phyloP scores from a whole-genome alignment of 2,113 vertebrate genomes.

The Pseudonaja textilis region DNA sequence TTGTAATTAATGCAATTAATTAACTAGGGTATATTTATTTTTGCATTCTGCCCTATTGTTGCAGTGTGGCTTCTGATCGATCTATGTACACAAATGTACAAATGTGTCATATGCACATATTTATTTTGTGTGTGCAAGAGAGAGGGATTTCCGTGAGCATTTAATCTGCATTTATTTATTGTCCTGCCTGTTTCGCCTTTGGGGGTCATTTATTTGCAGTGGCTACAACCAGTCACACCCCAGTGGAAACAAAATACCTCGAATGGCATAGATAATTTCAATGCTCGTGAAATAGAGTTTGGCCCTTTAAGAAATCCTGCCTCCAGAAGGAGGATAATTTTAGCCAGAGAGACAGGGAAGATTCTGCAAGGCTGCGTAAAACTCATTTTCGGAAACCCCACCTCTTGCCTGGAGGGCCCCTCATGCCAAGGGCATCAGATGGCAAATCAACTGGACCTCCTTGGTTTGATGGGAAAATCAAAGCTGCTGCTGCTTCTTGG shows the following conservation, averaged over 20 bases:
- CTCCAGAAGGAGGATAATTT: neutral
- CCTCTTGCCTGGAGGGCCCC: neutral
- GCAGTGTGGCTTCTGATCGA: neutral
- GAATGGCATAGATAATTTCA: neutral
- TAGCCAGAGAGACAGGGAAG: neutral
- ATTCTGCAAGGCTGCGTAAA: neutral
- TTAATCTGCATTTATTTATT: neutral
- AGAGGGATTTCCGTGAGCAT: neutral
- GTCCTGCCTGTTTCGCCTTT: neutral
- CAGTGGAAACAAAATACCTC: neutral
- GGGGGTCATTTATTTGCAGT: neutral
- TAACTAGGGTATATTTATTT: neutral
- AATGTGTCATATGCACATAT: neutral
- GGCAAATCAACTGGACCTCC: neutral
- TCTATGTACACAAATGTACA: neutral
- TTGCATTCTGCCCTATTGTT: neutral
- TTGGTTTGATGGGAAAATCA: constrained; percentile 49
- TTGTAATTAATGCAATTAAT: neutral
- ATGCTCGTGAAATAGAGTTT: neutral
- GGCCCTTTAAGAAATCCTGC: neutral
- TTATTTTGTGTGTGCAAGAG: neutral
- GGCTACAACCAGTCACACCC: neutral
- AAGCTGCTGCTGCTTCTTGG: constrained; percentile 57
- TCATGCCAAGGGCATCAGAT: constrained; percentile 22
- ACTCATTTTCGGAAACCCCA: neutral